These are phyloP conservation scores for Calidris pugnax DNA, from an alignment of 2,113 vertebrate species.

Conservation along the genomic window DNA sequence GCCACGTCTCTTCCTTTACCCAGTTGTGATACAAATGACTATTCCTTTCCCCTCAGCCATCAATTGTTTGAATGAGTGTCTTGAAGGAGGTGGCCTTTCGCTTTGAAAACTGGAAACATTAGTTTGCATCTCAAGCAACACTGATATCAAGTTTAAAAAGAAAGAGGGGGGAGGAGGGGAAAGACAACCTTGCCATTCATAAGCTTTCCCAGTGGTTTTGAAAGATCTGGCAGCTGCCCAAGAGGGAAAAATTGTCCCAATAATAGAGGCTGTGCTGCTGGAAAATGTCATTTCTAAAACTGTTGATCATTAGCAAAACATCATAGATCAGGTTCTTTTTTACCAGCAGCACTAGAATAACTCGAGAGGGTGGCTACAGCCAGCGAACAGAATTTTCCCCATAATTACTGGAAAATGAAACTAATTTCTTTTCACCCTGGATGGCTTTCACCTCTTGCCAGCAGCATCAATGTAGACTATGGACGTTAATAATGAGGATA, in stretches of 20 bases:
- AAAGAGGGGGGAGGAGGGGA: accelerated
- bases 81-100: background rate
- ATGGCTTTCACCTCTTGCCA: conserved; percentile 61
- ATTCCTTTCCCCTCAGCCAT: background rate
- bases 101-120: background rate
- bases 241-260: background rate
- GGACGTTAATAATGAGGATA: conserved; percentile 54
- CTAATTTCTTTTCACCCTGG: conserved; percentile 61
- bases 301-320: conserved; percentile 52
- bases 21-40: background rate
- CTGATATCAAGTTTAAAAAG: background rate
- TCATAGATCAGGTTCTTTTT: conserved; percentile 57
- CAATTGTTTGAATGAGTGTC: background rate
- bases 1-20: background rate
- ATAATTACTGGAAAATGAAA: conserved; percentile 67
- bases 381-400: conserved; percentile 27
- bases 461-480: conserved; percentile 48
- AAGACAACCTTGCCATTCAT: background rate
- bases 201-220: background rate
- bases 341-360: conserved; percentile 56
- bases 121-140: background rate
- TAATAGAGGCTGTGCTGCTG: conserved; percentile 11
- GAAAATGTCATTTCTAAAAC: conserved; percentile 52
- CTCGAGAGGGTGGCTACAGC: conserved; percentile 48
- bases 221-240: conserved; percentile 5